phyloP scores from a whole-genome alignment of 2,797 vertebrate species.

The Paramormyrops hopkinsi region DNA sequence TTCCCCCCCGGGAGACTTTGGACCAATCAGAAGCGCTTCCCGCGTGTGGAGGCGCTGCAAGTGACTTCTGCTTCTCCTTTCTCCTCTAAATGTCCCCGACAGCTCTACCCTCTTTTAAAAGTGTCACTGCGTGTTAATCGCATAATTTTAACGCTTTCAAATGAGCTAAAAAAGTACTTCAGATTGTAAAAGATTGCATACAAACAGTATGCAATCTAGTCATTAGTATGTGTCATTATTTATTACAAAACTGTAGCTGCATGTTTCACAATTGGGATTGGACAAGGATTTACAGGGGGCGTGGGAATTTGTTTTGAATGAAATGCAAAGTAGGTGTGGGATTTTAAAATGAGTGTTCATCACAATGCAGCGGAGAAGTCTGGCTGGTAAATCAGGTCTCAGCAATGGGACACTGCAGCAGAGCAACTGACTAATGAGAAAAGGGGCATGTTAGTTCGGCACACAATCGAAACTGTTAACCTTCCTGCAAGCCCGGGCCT shows the following conservation, averaged over 20 bases:
- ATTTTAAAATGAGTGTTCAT: neutral
- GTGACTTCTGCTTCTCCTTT: conserved; percentile 36
- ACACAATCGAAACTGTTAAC: neutral
- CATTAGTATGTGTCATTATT: neutral
- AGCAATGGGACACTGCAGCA: neutral
- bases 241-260: neutral
- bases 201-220: neutral
- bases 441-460: neutral
- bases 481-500: conserved; percentile 13
- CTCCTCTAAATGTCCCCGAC: conserved; percentile 23
- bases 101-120: conserved; percentile 32
- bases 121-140: conserved; percentile 24
- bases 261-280: neutral
- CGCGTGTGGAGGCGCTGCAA: conserved; percentile 25
- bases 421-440: neutral
- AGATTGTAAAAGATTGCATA: neutral
- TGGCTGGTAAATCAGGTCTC: neutral
- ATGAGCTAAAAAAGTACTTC: neutral
- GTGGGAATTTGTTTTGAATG: neutral
- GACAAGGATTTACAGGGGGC: neutral
- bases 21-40: conserved; percentile 39
- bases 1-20: conserved; percentile 36
- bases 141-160: neutral
- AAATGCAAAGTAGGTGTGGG: neutral
- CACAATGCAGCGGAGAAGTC: neutral